A percentile compares a stretch with the other conserved stretches of the same genome.
Conservation (phyloP, 2,888 invertebrate genomes). For the Leucoptera coffeella region DNA sequence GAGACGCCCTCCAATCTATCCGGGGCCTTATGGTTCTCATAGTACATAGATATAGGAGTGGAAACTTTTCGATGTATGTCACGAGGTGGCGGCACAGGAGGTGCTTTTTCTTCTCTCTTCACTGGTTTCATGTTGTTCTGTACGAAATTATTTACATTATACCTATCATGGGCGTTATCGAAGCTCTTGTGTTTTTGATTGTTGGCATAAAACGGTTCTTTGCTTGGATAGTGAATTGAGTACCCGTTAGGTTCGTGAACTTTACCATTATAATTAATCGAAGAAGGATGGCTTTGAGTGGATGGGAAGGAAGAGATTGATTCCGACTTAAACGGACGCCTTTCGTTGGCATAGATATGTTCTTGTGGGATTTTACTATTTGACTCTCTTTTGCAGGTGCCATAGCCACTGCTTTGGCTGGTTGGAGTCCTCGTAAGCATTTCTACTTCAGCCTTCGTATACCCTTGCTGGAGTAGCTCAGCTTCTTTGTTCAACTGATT, state of each 20-base stretch:
- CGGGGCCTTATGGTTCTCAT: slow-evolving; percentile 29
- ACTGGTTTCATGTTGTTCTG: slow-evolving; percentile 37
- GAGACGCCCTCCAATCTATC: slow-evolving; percentile 22
- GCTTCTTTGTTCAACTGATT: slow-evolving; percentile 49
- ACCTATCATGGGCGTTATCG: slow-evolving; percentile 25
- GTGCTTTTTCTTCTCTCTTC: slow-evolving; percentile 43
- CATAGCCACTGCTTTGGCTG: slow-evolving; percentile 43
- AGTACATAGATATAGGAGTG: slow-evolving; percentile 43
- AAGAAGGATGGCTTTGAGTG: slow-evolving; percentile 45
- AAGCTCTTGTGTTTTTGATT: slow-evolving; percentile 28
- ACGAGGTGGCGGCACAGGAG: slow-evolving; percentile 76
- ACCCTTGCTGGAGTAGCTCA: slow-evolving; percentile 41
- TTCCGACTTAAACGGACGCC: slow-evolving; percentile 36
- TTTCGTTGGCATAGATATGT: slow-evolving; percentile 22
- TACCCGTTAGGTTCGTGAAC: slow-evolving; percentile 49
- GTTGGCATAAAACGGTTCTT: slow-evolving; percentile 30
- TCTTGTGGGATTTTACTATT: slow-evolving; percentile 37
- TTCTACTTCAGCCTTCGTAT: slow-evolving; percentile 47
- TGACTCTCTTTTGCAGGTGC: slow-evolving; percentile 39
- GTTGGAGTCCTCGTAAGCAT: slow-evolving; percentile 47
- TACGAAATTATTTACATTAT: slow-evolving; percentile 45
- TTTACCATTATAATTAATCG: slow-evolving; percentile 49
- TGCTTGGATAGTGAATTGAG: slow-evolving; percentile 33
- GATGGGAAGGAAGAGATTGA: slow-evolving; percentile 49
- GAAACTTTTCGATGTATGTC: slow-evolving; percentile 61